Evolutionary conservation across 2,797 vertebrate genomes (phyloP).

Genomic region (Mormyrus proboscirostris): DNA sequence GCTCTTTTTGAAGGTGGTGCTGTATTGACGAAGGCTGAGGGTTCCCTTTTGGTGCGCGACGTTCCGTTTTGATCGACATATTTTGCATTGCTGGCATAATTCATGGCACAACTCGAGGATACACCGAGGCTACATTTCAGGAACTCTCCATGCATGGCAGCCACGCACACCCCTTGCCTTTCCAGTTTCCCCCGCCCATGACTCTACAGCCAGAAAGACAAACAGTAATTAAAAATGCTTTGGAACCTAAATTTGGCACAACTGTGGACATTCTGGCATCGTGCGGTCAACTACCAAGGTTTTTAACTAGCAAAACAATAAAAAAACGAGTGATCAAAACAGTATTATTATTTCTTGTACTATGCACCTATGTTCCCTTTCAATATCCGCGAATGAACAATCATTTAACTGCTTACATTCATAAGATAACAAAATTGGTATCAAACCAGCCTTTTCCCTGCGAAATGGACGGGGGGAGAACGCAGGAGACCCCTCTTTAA

Average conservation of each 20-base stretch:
- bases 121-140: not conserved
- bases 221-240: constrained; percentile 49
- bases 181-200: constrained; percentile 19
- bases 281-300: not conserved
- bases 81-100: constrained; percentile 17
- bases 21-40: not conserved
- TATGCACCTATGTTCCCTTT: not conserved
- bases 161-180: not conserved
- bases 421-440: constrained; percentile 8
- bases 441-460: constrained; percentile 5
- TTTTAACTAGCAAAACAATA: not conserved
- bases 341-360: not conserved
- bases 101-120: not conserved
- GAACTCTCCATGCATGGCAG: constrained; percentile 29
- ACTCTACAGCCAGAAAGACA: constrained; percentile 37
- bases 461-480: not conserved
- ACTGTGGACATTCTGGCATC: constrained; percentile 25
- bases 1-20: not conserved
- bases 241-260: constrained; percentile 50
- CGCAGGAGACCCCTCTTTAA: constrained; percentile 11
- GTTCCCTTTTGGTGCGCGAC: constrained; percentile 2
- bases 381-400: not conserved
- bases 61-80: constrained; percentile 1
- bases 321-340: not conserved
- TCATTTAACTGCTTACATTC: not conserved